These are phyloP conservation scores for Chaetophractus vellerosus DNA, from an alignment of 2,797 vertebrate genomes.

Conservation along the genomic window DNA sequence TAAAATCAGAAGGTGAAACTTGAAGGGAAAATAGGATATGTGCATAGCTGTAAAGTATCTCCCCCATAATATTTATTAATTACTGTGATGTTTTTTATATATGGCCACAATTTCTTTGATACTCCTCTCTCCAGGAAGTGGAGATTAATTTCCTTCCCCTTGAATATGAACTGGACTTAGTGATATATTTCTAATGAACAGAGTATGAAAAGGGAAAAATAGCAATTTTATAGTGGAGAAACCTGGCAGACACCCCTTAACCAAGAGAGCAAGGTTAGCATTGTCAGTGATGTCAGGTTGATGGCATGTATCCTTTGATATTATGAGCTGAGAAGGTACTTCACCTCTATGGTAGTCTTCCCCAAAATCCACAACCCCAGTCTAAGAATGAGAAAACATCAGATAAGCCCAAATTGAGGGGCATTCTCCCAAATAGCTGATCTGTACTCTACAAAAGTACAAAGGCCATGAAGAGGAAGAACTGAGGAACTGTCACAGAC, in stretches of 20 bases:
- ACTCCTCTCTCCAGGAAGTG: background rate
- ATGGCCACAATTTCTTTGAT: conserved; percentile 44
- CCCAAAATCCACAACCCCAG: background rate
- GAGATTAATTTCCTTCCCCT: background rate
- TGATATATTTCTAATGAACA: background rate
- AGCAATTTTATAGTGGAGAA: background rate
- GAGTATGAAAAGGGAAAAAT: background rate
- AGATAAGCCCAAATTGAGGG: background rate
- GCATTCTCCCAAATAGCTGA: background rate
- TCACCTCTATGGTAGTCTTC: background rate
- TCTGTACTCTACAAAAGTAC: background rate
- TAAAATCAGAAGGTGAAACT: conserved; percentile 61
- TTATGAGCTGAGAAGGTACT: too few species aligned
- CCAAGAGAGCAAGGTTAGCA: background rate
- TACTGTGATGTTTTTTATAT: conserved; percentile 18
- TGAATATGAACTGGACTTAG: background rate
- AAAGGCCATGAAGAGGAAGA: background rate
- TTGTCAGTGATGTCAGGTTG: background rate
- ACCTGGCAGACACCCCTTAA: background rate
- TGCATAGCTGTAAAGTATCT: conserved; percentile 45
- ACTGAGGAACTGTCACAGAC: background rate
- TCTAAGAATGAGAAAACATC: background rate
- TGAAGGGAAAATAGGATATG: conserved; percentile 53
- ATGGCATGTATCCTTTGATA: background rate
- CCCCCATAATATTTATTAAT: conserved; percentile 30